Evolutionary conservation across 2,888 invertebrate species (phyloP).

Genomic region (Pollenia amentaria): DNA sequence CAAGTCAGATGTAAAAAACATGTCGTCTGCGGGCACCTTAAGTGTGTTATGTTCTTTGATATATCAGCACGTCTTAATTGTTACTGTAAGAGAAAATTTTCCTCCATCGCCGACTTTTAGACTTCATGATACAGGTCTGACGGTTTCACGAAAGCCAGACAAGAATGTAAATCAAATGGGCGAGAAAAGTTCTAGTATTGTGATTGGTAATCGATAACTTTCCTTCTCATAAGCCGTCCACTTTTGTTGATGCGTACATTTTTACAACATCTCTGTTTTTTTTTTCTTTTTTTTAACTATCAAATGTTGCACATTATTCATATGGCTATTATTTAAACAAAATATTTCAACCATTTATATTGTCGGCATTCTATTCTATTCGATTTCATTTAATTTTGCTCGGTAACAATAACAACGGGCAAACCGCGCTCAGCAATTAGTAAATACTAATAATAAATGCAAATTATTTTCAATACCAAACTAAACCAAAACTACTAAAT

Average conservation of each 20-base stretch:
- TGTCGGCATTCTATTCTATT: not conserved
- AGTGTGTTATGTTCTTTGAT: no score
- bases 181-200: no score
- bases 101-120: no score
- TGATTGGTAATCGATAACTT: no score
- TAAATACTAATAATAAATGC: slow-evolving; percentile 41
- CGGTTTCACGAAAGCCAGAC: no score
- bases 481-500: slow-evolving; percentile 35
- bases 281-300: not conserved
- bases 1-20: no score
- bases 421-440: slow-evolving; percentile 39
- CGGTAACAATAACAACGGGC: not conserved
- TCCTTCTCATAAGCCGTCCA: not conserved
- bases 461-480: slow-evolving; percentile 54
- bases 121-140: no score
- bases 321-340: not conserved
- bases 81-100: no score
- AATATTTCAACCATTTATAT: slow-evolving; percentile 34
- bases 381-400: slow-evolving; percentile 12
- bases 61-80: no score
- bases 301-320: not conserved
- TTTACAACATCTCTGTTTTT: not conserved
- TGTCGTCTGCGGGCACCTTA: no score
- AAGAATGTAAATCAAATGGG: no score
- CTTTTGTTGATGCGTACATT: not conserved